Conservation (phyloP, 2,888 invertebrate genomes). For the Agonopterix heracliana region DNA sequence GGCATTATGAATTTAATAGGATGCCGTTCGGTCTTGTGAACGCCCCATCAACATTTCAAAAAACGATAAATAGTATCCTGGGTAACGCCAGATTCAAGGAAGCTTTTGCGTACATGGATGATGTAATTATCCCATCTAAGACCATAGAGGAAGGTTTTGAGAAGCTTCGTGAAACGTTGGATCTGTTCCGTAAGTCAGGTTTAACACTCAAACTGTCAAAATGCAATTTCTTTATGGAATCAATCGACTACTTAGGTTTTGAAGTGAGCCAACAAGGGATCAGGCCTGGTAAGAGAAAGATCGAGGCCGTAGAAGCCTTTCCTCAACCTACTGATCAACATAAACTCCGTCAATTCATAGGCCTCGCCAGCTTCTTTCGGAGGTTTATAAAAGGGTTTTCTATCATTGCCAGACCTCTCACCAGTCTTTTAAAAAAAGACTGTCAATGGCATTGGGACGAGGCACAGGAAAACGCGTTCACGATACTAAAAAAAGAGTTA, state of each 20-base stretch:
- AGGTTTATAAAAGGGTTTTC: constrained; percentile 11
- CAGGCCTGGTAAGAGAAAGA: constrained; percentile 9
- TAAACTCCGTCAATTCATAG: no score
- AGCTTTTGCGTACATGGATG: constrained; percentile 15
- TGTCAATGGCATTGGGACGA: constrained; percentile 14
- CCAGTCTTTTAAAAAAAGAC: constrained; percentile 11
- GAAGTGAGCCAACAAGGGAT: constrained; percentile 11
- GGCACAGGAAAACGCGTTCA: neutral
- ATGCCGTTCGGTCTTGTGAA: constrained; percentile 22
- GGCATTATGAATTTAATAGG: constrained; percentile 9
- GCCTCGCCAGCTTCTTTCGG: constrained; percentile 8
- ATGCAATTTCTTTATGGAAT: constrained; percentile 12
- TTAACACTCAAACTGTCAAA: constrained; percentile 8
- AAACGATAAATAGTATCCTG: constrained; percentile 14
- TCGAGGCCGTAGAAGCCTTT: constrained; percentile 1
- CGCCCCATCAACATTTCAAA: constrained; percentile 26
- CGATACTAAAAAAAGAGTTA: neutral
- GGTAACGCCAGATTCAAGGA: constrained; percentile 1
- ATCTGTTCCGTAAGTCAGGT: constrained; percentile 1
- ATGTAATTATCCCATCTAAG: neutral
- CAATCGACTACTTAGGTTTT: constrained; percentile 10
- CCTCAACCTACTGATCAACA: neutral
- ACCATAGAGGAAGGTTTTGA: neutral
- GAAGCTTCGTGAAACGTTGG: neutral
- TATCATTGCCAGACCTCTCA: constrained; percentile 9